Percentiles rank a stretch among this genome's conserved stretches.
These are phyloP conservation scores for Hoplodrina ambigua DNA, from an alignment of 2,888 invertebrate genomes.

Conservation along the genomic window DNA sequence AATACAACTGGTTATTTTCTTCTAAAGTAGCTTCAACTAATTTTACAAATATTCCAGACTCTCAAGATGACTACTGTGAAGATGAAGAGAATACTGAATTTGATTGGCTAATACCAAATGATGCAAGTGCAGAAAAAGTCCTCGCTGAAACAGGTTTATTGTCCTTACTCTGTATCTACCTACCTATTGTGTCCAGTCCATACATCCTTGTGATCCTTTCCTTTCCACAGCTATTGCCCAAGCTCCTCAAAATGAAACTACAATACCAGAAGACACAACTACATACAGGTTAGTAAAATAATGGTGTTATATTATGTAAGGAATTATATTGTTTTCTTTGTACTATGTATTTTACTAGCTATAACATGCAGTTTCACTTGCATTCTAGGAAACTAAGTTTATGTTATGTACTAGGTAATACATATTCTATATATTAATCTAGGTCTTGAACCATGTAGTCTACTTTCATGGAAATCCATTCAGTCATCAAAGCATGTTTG, in stretches of 20 bases:
- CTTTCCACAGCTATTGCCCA: constrained; percentile 61
- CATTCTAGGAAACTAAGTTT: neutral
- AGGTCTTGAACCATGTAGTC: neutral
- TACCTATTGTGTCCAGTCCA: constrained; percentile 42
- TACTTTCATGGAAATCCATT: neutral
- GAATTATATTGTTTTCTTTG: constrained; percentile 1
- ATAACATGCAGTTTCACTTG: neutral
- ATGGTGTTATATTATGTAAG: neutral
- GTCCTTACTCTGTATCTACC: constrained; percentile 53
- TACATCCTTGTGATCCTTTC: constrained; percentile 62
- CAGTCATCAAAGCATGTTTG: neutral
- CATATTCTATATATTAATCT: neutral
- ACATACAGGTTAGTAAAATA: constrained; percentile 48
- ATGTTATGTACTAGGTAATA: neutral
- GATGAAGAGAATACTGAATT: constrained; percentile 82
- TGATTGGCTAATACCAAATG: constrained; percentile 77
- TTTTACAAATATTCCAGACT: constrained; percentile 68
- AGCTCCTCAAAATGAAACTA: constrained; percentile 54
- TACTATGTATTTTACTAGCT: neutral
- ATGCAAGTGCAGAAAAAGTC: constrained; percentile 60
- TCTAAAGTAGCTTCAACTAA: neutral
- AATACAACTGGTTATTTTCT: neutral
- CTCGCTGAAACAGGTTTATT: constrained; percentile 74
- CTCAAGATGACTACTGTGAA: constrained; percentile 79
- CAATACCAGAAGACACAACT: constrained; percentile 44